phyloP scores from a whole-genome alignment of 1,140 invertebrate species.

The Drosophila parabipectinata region DNA sequence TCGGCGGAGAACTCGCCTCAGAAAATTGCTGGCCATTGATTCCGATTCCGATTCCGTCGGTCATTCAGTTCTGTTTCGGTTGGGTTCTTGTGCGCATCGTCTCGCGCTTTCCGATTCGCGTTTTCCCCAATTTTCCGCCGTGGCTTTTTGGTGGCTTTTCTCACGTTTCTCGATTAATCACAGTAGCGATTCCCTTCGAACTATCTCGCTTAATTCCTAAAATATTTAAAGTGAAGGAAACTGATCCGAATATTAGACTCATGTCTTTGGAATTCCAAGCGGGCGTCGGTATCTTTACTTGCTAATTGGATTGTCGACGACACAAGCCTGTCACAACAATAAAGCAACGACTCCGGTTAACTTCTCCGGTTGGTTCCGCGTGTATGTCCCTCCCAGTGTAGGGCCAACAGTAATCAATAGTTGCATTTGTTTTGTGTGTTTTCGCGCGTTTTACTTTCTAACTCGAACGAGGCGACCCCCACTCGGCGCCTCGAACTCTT shows the following conservation, averaged over 20 bases:
- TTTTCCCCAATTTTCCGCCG: conserved; percentile 37
- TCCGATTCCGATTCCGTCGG: conserved; percentile 25
- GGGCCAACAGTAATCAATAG: conserved; percentile 68
- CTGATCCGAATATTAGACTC: no score
- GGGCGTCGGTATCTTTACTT: conserved; percentile 21
- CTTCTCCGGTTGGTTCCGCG: conserved; percentile 46
- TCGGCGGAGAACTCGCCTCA: conserved; percentile 14
- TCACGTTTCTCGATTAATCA: conserved; percentile 14
- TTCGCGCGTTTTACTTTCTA: conserved; percentile 69
- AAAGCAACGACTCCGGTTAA: conserved; percentile 64
- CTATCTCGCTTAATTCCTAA: not conserved
- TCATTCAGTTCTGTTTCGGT: conserved; percentile 71
- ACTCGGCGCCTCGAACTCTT: conserved; percentile 1
- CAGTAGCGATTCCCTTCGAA: conserved; percentile 12
- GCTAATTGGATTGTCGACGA: conserved; percentile 77
- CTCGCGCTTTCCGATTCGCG: conserved; percentile 41
- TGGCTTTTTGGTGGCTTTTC: conserved; percentile 19
- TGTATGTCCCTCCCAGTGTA: not conserved
- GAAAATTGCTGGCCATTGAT: conserved; percentile 42
- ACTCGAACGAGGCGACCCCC: conserved; percentile 33
- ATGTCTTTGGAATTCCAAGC: conserved; percentile 7
- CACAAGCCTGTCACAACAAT: conserved; percentile 57
- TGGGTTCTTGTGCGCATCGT: conserved; percentile 70
- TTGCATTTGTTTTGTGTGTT: conserved; percentile 41
- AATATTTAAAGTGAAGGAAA: no score